Percentiles rank a stretch among this genome's conserved stretches.
Evolutionary conservation across 2,888 invertebrate species (phyloP).

Genomic region (Ophion ventricosus): DNA sequence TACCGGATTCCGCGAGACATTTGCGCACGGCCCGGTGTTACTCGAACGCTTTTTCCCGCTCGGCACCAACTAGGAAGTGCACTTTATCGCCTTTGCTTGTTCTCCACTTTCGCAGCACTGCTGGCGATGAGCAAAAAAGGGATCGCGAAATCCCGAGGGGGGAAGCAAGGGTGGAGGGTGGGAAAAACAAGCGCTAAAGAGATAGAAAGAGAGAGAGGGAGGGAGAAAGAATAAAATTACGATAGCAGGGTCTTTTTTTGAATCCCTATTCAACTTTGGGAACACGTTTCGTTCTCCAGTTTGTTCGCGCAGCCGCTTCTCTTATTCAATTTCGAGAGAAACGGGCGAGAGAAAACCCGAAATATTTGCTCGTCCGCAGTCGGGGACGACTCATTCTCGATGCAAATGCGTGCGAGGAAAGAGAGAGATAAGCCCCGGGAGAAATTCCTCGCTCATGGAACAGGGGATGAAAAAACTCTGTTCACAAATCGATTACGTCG

Average conservation of each 20-base stretch:
- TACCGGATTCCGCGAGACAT: slow-evolving; percentile 44
- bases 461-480: not conserved
- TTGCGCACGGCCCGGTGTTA: slow-evolving; percentile 44
- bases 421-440: not conserved
- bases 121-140: slow-evolving; percentile 43
- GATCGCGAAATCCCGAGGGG: slow-evolving; percentile 40
- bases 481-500: not conserved
- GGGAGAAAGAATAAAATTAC: not conserved
- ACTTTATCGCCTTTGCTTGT: slow-evolving; percentile 64
- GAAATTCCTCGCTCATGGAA: not conserved
- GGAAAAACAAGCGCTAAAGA: slow-evolving; percentile 19
- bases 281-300: no score
- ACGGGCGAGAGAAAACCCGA: no score
- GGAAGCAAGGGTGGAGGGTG: slow-evolving; percentile 30
- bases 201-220: not conserved
- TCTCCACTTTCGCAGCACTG: slow-evolving; percentile 55
- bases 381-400: no score
- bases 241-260: not conserved
- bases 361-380: no score
- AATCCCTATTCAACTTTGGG: not conserved
- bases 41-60: slow-evolving; percentile 27
- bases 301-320: no score
- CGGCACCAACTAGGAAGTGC: slow-evolving; percentile 50
- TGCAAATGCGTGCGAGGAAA: not conserved
- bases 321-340: no score